Evolutionary conservation across 2,888 invertebrate species (phyloP).

Genomic region (Cinara cedri): DNA sequence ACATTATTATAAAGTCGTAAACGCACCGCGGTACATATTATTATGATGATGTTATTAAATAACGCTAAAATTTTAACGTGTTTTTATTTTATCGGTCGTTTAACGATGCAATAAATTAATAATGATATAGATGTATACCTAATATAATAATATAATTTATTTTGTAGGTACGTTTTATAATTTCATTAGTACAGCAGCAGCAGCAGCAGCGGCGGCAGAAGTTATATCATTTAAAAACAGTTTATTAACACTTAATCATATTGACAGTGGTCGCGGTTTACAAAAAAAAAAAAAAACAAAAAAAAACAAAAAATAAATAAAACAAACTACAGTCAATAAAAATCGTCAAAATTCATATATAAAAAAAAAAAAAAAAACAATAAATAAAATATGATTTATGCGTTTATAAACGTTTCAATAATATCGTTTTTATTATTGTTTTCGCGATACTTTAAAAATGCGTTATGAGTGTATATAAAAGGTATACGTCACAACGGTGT

Average conservation of each 20-base stretch:
- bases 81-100: constrained; percentile 36
- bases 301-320: too few species aligned
- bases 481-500: too few species aligned
- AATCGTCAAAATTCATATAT: too few species aligned
- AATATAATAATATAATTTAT: too few species aligned
- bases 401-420: constrained; percentile 32
- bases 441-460: background rate
- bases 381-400: constrained; percentile 11
- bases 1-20: constrained; percentile 19
- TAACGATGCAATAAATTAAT: constrained; percentile 41
- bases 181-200: background rate
- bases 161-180: background rate
- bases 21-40: background rate
- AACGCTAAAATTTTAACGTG: constrained; percentile 38
- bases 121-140: background rate
- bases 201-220: background rate
- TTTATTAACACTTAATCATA: constrained; percentile 16
- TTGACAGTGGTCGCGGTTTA: background rate
- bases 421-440: background rate
- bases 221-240: background rate
- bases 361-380: too few species aligned
- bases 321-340: too few species aligned
- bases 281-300: too few species aligned
- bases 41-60: constrained; percentile 7
- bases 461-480: too few species aligned